Conservation (phyloP, 92 coral and sea anemone species). For the Epizoanthus ramosus region DNA sequence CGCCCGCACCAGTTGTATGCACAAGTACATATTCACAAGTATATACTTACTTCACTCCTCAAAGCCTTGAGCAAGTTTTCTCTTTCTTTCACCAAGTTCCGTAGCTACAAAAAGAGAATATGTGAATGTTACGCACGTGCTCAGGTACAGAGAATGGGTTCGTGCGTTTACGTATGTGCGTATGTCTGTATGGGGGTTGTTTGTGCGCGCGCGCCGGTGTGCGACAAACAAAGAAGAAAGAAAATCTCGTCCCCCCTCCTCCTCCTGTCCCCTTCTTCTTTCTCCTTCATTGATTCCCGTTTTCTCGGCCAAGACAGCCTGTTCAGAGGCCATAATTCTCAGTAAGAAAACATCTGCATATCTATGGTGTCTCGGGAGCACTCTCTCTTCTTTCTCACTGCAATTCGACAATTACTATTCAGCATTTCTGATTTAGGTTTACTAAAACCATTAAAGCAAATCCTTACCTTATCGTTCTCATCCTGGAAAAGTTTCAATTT, state of each 20-base stretch:
- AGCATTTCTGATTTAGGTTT: background rate
- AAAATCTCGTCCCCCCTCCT: too few relatives aligned
- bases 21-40: background rate
- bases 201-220: too few relatives aligned
- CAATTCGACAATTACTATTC: too few relatives aligned
- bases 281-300: too few relatives aligned
- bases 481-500: slow-evolving; percentile 33
- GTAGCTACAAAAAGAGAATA: background rate
- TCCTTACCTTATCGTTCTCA: slow-evolving; percentile 34
- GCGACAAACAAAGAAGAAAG: too few relatives aligned
- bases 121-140: background rate
- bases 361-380: too few relatives aligned
- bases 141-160: background rate
- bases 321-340: too few relatives aligned
- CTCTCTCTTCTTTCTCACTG: too few relatives aligned
- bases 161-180: background rate
- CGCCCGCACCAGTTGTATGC: slow-evolving; percentile 38
- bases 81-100: background rate
- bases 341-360: too few relatives aligned
- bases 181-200: background rate
- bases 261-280: too few relatives aligned
- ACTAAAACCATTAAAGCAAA: background rate
- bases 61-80: slow-evolving; percentile 6
- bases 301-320: too few relatives aligned
- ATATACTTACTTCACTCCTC: slow-evolving; percentile 18